Base-by-base conservation (phyloP, 1,140 invertebrate species). In the Acromyrmex charruanus region DNA sequence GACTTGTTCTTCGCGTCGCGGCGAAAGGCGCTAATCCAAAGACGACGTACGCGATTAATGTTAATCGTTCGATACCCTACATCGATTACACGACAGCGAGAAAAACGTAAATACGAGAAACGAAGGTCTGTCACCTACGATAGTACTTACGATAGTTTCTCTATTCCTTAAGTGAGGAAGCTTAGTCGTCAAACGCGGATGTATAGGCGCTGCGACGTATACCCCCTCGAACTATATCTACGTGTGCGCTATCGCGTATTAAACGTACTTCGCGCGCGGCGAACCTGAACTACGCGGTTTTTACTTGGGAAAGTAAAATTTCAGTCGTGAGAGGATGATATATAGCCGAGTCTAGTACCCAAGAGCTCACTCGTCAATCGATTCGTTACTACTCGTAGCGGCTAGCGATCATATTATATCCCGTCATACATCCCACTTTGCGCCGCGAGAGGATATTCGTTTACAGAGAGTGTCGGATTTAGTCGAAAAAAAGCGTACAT, bases 321-420 rank as follows among this genome's bases (percentile, higher is more conserved):
- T 84, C 80, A 84, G 80, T 84, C 80, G 28, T 61, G 39, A 84
- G 69, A 84, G 28, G 69, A 74, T 84, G 80, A 84, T 84, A 74
- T 72, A 72, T 51, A 75, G 69, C 69, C 80, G 80, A 84, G 55
- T 53, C 66, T 82, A 82, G 55, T 75, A 74, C 18, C 21, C 55
- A 74, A 51, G 55, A 63, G 39, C 39, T 74, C 69, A 63, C 69
- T 84, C 69, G 55, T 74, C 68, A 1, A 49, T 82, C 25, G 80
- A 61, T 49, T 61, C 63, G 68, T 74, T 74, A 74, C 6, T 59
- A 49, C 53, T 35, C 79, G 77, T 69, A 77, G 75, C 77, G 49
- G 44, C 63, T 49, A 21, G 39, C 39, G 18, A 49, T 84, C 69
- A 3, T 25, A 25, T 75, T 39, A 49, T 51, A 63, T 51, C 63